Evolutionary conservation across 2,888 invertebrate species (phyloP), one percentile per base, ranked within the genome.

Genomic region (Polydrusus pterygomalis): DNA sequence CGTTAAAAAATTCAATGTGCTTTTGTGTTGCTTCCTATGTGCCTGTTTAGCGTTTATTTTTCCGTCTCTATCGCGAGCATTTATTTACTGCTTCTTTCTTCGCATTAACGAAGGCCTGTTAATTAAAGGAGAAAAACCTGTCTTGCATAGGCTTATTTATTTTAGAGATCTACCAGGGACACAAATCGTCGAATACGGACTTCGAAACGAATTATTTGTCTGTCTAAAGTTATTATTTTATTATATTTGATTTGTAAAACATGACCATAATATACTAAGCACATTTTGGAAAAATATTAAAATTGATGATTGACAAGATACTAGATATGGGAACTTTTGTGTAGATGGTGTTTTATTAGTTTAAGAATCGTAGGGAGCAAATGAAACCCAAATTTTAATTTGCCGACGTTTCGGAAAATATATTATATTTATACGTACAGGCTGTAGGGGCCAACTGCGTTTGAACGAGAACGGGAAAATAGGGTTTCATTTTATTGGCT

Each of bases 21-120:
- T 60, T 76, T 65, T 51, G 56, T 47, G 20, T 13, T 60, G 49
- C 67, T 78, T 81, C 80, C 78, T 81, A 56, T 75, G 78, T 79
- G 82, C 79, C 80, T 80, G 82, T 77, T 80, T 80, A 80, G 78
- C 80, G 80, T 81, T 81, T 80, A 75, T 73, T 79, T 78, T 73
- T 78, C 76, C 71, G 78, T 81, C 79, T 80, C 79, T 81, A 67
- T 80, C 78, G 58, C 68, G 67, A 78, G 77, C 68, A 77, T 74
- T 69, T 70, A 74, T 76, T 73, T 76, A 72, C 77, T 77, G 76
- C 74, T 79, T 79, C 80, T 78, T 79, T 79, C 79, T 80, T 77
- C 79, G 77, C 75, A 80, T 86, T 85, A 85, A 84, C 84, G 82
- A 81, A 82, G 81, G 83, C 80, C 82, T 82, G 85, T 84, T 85